Evolutionary conservation across 2,888 invertebrate genomes (phyloP), one percentile per base, ranked within the genome.

Genomic region (Nebria salina): DNA sequence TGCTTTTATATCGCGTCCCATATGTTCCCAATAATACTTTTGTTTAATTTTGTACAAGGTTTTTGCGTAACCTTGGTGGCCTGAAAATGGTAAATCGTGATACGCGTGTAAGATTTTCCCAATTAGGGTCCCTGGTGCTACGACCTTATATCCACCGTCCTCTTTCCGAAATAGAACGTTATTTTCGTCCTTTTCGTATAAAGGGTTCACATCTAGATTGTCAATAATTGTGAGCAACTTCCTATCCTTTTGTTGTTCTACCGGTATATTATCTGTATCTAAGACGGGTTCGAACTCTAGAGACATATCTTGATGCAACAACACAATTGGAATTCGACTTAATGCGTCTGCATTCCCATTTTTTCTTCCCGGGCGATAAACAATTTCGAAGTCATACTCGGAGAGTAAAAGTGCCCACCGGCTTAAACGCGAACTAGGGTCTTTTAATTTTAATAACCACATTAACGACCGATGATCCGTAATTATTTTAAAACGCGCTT

Each of bases 401-500:
- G 83, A 80, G 8, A 86, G 81, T 82, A 84, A 83, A 8, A 86
- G 73, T 72, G 84, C 77, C 86, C 86, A 87, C 41, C 85, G 72
- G 1, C 84, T 82, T 13, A 86, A 75, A 74, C 85, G 83, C 1
- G 84, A 82, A 5, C 82, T 82, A 0, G 84, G 84, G 41, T 85
- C 84, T 76, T 84, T 85, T 8, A 83, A 15, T 7, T 78, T 81
- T 72, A 82, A 82, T 42, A 84, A 76, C 84, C 84, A 85, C 42
- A 76, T 73, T 4, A 87, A 81, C 0, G 86, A 86, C 76, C 83
- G 84, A 77, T 87, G 86, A 82, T 87, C 87, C 0, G 86, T 87
- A 1, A 85, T 82, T 15, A 87, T 84, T 41, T 72, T 82, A 76
- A 87, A 86, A 68, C 82, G 83, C 78, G 83, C 65, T 0, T 86